Base-by-base conservation (phyloP, 2,797 vertebrate genomes). In the Alca torda region DNA sequence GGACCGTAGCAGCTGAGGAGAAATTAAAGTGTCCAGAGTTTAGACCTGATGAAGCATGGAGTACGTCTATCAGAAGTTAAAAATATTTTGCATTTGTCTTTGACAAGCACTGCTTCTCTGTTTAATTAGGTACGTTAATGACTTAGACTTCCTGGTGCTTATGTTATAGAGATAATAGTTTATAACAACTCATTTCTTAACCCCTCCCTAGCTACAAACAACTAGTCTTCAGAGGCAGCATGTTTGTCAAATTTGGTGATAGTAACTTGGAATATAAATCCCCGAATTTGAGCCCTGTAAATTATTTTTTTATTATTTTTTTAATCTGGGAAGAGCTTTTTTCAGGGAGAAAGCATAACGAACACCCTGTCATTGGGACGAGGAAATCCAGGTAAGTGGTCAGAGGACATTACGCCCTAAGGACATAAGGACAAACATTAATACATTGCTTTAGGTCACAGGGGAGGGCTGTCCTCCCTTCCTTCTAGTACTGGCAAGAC, bases 121-220 rank as follows among this genome's bases (percentile, higher is more conserved):
- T 79, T 92, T 95, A 85, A 87, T 96, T 94, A 87, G 75, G 26
- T 33, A 46, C 73, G 59, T 53, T 96, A 85, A 91, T 94, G 59
- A 77, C 30, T 82, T 93, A 31, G 75, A 85, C 63, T 46, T 93
- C 41, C 39, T 83, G 75, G 14, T 93, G 64, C 63, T 89, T 90
- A 50, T 5, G 8, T 23, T 65, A 31, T 15, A 74, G 90, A 80
- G 64, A 85, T 89, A 95, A 59, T 77, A 69, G 54, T 85, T 85
- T 43, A 39, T 79, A 83, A 79, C 45, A 68, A 67, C 57, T 92
- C 17, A 86, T 92, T 94, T 95, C 43, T 45, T 80, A 70, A 61
- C 23, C 41, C 24, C 61, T 92, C 41, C 60, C 35, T 67, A 10
- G 39, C 63, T 76, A 48, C 51, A 83, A 76, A 46, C 56, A 64